Percentiles rank a stretch among this genome's conserved stretches.
These are phyloP conservation scores for Philereme transversata DNA, from an alignment of 2,888 invertebrate species.

Conservation along the genomic window DNA sequence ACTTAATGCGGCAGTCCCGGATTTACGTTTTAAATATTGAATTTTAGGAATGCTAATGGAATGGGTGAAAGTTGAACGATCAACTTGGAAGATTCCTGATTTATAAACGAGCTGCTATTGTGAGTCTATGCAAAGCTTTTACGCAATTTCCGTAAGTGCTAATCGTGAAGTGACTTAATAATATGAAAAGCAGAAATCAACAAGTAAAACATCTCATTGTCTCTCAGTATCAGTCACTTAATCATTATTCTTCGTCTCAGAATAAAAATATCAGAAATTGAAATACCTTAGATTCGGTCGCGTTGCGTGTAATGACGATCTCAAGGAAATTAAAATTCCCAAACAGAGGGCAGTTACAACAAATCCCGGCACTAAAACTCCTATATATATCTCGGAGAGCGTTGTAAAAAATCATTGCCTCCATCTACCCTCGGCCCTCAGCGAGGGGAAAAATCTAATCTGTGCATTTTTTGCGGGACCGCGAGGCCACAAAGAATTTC, in stretches of 20 bases:
- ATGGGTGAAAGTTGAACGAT: constrained; percentile 6
- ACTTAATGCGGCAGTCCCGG: constrained; percentile 55
- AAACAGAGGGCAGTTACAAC: constrained; percentile 80
- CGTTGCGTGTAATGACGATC: constrained; percentile 33
- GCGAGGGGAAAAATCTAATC: constrained; percentile 84
- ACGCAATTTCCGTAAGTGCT: neutral
- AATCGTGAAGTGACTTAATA: too few species aligned
- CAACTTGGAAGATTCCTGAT: constrained; percentile 5
- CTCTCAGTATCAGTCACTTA: constrained; percentile 4
- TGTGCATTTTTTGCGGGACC: constrained; percentile 85
- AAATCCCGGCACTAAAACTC: constrained; percentile 81
- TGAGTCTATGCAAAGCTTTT: neutral
- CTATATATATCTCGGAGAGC: constrained; percentile 78
- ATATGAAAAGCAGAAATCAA: neutral
- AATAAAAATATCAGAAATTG: constrained; percentile 23
- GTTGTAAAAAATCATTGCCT: constrained; percentile 85
- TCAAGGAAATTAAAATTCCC: constrained; percentile 82
- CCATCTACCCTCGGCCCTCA: constrained; percentile 77
- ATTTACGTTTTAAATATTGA: constrained; percentile 44
- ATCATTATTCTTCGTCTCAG: constrained; percentile 1
- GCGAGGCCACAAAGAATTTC: constrained; percentile 85
- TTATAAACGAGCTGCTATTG: constrained; percentile 1
- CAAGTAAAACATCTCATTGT: constrained; percentile 1
- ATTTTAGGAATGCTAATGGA: constrained; percentile 34
- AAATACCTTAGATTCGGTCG: constrained; percentile 28